A percentile compares a stretch with the other conserved stretches of the same genome.
Conservation (phyloP, 2,797 vertebrate genomes). For the Chiroxiphia lanceolata region DNA sequence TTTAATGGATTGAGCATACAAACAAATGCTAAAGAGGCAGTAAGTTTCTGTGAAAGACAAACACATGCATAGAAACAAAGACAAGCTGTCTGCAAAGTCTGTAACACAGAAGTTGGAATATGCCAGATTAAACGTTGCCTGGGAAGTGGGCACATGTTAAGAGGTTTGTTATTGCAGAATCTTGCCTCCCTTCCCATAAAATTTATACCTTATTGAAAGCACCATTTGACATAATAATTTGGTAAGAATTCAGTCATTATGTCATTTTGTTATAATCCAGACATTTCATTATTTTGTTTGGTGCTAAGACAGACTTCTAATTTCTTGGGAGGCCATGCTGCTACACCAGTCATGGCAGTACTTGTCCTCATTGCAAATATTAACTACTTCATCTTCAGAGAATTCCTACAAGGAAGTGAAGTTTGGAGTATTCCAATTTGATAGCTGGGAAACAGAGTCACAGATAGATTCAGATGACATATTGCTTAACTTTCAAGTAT, state of each 20-base stretch:
- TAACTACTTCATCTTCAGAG: background rate
- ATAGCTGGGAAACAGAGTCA: background rate
- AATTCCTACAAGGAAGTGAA: background rate
- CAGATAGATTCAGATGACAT: background rate
- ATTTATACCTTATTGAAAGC: background rate
- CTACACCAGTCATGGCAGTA: background rate
- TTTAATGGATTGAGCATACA: background rate
- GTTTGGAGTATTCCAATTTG: background rate
- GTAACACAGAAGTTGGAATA: background rate
- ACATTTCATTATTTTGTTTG: background rate
- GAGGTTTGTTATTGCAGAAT: background rate
- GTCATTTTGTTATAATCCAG: background rate
- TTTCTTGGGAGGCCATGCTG: background rate
- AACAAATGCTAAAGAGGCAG: background rate
- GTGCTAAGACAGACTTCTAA: background rate
- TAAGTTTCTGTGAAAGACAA: background rate
- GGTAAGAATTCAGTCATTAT: background rate
- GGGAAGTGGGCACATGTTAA: background rate
- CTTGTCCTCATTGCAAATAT: background rate
- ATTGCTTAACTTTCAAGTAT: background rate
- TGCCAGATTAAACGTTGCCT: constrained; percentile 52
- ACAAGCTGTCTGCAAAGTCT: constrained; percentile 1
- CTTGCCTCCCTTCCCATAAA: background rate
- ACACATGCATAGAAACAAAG: background rate
- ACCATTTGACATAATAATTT: background rate